These are phyloP conservation scores for Alloplasta piceator DNA, from an alignment of 2,888 invertebrate genomes.

Conservation along the genomic window DNA sequence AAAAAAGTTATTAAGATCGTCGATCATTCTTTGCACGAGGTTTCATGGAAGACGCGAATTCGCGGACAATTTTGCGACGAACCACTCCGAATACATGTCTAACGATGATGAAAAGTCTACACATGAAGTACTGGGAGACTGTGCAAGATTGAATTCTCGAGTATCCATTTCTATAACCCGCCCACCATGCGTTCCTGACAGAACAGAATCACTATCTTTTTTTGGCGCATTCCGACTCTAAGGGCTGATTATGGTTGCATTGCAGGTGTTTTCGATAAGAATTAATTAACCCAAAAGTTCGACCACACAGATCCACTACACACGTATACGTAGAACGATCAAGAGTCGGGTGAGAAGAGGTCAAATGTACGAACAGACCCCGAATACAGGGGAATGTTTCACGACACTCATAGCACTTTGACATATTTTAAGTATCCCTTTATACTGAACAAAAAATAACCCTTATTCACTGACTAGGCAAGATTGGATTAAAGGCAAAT, in stretches of 20 bases:
- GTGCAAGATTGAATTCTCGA: background rate
- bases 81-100: background rate
- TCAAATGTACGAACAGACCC: background rate
- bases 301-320: too few species aligned
- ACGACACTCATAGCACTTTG: slow-evolving; percentile 5
- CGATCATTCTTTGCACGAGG: slow-evolving; percentile 20
- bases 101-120: slow-evolving; percentile 3
- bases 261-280: slow-evolving; percentile 11
- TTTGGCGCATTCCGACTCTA: background rate
- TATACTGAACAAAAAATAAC: too few species aligned
- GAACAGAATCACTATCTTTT: background rate
- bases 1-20: slow-evolving; percentile 22
- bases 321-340: too few species aligned
- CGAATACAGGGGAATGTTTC: slow-evolving; percentile 9
- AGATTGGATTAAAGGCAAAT: too few species aligned
- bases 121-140: background rate
- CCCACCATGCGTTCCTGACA: too few species aligned
- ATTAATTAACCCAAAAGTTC: background rate
- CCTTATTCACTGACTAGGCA: too few species aligned
- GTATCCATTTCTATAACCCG: background rate
- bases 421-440: background rate
- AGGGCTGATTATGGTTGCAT: background rate
- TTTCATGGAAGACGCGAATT: slow-evolving; percentile 28
- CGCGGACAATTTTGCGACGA: slow-evolving; percentile 22
- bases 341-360: too few species aligned